Evolutionary conservation across 2,888 invertebrate species (phyloP).

Genomic region (Aleiodes alternator): DNA sequence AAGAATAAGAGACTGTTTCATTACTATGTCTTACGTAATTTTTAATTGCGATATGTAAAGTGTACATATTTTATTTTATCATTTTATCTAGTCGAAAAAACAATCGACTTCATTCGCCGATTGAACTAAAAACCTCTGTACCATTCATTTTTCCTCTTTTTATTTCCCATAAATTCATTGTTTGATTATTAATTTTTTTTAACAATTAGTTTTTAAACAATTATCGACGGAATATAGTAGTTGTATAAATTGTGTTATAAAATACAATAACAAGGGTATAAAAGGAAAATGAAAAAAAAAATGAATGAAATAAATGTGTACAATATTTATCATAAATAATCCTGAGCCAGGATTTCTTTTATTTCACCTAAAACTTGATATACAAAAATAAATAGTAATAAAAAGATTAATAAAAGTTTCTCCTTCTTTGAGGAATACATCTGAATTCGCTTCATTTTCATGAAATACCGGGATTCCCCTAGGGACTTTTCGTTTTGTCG

Average conservation of each 20-base stretch:
- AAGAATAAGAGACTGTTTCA: constrained; percentile 53
- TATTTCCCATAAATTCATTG: constrained; percentile 29
- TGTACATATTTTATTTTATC: constrained; percentile 51
- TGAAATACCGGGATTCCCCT: no score
- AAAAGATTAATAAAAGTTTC: no score
- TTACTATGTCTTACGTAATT: constrained; percentile 33
- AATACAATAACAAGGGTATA: constrained; percentile 61
- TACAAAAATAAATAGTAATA: not conserved
- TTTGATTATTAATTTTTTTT: constrained; percentile 38
- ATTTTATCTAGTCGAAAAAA: constrained; percentile 44
- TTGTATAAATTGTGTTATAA: constrained; percentile 65
- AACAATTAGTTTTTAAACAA: constrained; percentile 36
- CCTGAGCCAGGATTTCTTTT: not conserved
- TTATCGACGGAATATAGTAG: constrained; percentile 54
- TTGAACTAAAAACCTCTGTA: constrained; percentile 14
- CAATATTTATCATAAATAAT: constrained; percentile 24
- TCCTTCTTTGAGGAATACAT: no score
- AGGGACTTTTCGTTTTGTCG: no score
- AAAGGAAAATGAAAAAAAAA: constrained; percentile 35
- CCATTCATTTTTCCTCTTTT: not conserved
- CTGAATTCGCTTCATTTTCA: no score
- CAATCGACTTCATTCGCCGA: constrained; percentile 37
- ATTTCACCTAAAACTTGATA: not conserved
- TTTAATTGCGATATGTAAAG: constrained; percentile 27
- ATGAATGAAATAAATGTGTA: constrained; percentile 23